phyloP scores from a whole-genome alignment of 2,113 vertebrate genomes.

The Uropsilus gracilis region DNA sequence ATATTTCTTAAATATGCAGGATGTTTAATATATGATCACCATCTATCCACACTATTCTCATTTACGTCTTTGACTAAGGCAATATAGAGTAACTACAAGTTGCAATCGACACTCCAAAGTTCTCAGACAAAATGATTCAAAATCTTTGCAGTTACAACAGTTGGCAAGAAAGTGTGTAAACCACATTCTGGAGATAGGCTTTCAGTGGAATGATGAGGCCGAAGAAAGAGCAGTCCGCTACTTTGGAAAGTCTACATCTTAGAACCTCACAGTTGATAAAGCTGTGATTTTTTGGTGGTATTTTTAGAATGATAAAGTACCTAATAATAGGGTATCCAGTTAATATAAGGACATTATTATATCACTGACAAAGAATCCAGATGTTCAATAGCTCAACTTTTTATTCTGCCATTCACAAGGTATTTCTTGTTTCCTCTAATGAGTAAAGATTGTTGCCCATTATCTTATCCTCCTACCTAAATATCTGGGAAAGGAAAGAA shows the following conservation, averaged over 20 bases:
- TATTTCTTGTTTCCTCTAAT: not conserved
- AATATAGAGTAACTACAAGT: not conserved
- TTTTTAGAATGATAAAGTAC: not conserved
- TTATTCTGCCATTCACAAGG: too few species aligned
- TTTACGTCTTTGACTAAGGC: not conserved
- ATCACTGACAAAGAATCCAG: not conserved
- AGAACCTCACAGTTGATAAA: not conserved
- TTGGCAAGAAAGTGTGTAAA: not conserved
- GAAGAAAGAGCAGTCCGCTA: not conserved
- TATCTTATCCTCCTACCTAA: not conserved
- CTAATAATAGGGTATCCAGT: not conserved
- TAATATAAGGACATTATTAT: not conserved
- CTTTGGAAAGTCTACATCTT: not conserved
- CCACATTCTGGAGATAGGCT: not conserved
- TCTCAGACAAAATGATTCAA: not conserved
- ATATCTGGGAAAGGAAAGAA: not conserved
- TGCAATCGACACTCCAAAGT: not conserved
- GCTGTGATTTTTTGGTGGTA: not conserved
- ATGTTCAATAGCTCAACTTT: not conserved
- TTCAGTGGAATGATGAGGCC: not conserved
- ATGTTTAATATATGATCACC: not conserved
- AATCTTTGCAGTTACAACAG: not conserved
- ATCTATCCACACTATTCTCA: not conserved
- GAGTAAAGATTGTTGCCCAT: not conserved
- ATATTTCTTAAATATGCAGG: not conserved